A percentile compares a stretch with the other conserved stretches of the same genome.
phyloP scores from a whole-genome alignment of 2,888 invertebrate species.

The Apoderus coryli region DNA sequence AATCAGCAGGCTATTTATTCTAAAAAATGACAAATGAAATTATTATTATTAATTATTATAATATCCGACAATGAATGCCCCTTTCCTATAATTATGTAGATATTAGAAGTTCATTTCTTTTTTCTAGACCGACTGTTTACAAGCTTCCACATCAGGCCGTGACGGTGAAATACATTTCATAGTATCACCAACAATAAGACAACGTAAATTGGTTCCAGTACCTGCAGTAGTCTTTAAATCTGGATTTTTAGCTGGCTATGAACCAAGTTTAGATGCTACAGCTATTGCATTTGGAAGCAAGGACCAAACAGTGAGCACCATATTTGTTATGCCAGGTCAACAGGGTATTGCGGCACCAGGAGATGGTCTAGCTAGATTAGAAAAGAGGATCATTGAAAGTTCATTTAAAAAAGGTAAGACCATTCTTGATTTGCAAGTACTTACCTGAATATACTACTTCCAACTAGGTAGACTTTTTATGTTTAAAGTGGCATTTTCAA shows the following conservation, averaged over 20 bases:
- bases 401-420: constrained; percentile 42
- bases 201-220: constrained; percentile 66
- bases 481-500: no score
- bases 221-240: constrained; percentile 67
- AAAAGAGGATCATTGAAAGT: constrained; percentile 51
- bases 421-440: no score
- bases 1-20: no score
- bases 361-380: constrained; percentile 61
- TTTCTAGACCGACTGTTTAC: constrained; percentile 64
- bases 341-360: constrained; percentile 68
- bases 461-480: no score
- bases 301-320: constrained; percentile 57
- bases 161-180: constrained; percentile 82
- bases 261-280: constrained; percentile 71
- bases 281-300: constrained; percentile 61
- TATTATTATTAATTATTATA: no score
- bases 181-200: constrained; percentile 63
- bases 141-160: constrained; percentile 57
- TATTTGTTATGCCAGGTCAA: constrained; percentile 75
- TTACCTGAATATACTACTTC: no score
- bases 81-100: no score
- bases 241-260: constrained; percentile 73
- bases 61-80: no score
- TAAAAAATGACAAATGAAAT: no score
- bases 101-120: no score